Conservation (phyloP, 2,113 vertebrate species). For the Lophura nycthemera region DNA sequence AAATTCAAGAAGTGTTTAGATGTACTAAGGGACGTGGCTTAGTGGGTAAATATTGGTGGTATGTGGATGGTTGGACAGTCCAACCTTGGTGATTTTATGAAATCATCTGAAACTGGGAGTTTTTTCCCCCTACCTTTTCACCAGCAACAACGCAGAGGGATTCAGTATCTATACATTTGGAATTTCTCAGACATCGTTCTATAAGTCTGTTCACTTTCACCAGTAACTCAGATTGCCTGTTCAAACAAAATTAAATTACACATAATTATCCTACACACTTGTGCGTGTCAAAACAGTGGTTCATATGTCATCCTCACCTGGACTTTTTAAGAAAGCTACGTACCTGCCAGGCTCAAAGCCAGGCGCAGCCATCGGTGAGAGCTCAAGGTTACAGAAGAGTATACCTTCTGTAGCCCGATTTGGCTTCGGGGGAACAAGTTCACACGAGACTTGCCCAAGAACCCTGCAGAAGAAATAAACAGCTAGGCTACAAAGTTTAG, state of each 20-base stretch:
- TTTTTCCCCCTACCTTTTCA: slow-evolving; percentile 86
- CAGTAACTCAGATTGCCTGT: slow-evolving; percentile 90
- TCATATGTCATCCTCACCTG: neutral
- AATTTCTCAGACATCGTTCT: slow-evolving; percentile 94
- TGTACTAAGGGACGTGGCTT: no score
- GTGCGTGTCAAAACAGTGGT: neutral
- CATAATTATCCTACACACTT: neutral
- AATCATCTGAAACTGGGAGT: neutral
- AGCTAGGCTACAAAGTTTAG: fast-evolving
- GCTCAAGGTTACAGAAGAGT: slow-evolving; percentile 93
- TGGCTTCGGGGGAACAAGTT: slow-evolving; percentile 92
- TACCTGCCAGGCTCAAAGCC: slow-evolving; percentile 94
- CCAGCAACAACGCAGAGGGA: slow-evolving; percentile 96
- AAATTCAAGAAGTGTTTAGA: no score
- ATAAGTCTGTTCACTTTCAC: slow-evolving; percentile 93
- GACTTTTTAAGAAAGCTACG: neutral
- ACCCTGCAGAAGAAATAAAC: slow-evolving; percentile 78
- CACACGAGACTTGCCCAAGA: slow-evolving; percentile 94
- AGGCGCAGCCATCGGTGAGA: slow-evolving; percentile 95
- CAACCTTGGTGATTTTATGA: no score
- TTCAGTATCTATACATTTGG: slow-evolving; percentile 95
- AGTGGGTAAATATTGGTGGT: no score
- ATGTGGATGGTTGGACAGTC: no score
- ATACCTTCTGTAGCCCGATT: slow-evolving; percentile 93
- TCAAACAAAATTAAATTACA: slow-evolving; percentile 2